Percentiles rank a stretch among this genome's conserved stretches.
Evolutionary conservation across 2,888 invertebrate species (phyloP).

Genomic region (Hesperia comma): DNA sequence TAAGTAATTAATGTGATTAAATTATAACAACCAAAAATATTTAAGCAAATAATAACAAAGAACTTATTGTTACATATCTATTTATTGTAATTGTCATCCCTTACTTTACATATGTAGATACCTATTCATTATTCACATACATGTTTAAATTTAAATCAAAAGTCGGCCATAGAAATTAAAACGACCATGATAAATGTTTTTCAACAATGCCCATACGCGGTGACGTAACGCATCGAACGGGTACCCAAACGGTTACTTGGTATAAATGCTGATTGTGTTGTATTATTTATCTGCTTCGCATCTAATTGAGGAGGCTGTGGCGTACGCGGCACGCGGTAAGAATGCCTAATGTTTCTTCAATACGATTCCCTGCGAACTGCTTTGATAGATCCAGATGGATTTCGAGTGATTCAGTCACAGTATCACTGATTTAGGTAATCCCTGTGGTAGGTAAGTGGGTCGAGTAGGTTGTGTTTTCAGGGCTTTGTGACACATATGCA

Average conservation of each 20-base stretch:
- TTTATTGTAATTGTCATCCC: no score
- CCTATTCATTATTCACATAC: no score
- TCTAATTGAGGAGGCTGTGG: constrained; percentile 59
- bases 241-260: constrained; percentile 49
- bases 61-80: no score
- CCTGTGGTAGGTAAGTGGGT: no score
- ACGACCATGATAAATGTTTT: no score
- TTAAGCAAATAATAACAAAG: no score
- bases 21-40: no score
- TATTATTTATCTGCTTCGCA: constrained; percentile 51
- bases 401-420: constrained; percentile 21
- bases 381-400: constrained; percentile 24
- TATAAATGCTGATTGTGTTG: constrained; percentile 57
- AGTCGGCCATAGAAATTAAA: no score
- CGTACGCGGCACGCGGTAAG: constrained; percentile 49
- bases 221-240: constrained; percentile 35
- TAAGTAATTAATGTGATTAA: no score
- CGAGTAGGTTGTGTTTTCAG: neutral
- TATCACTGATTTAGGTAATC: neutral
- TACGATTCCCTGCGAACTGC: constrained; percentile 36
- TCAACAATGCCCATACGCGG: constrained; percentile 26
- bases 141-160: no score
- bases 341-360: constrained; percentile 50
- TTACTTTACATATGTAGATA: no score
- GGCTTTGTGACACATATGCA: neutral